Conservation (phyloP, 2,797 vertebrate genomes). For the Euphonia xanthogaster region DNA sequence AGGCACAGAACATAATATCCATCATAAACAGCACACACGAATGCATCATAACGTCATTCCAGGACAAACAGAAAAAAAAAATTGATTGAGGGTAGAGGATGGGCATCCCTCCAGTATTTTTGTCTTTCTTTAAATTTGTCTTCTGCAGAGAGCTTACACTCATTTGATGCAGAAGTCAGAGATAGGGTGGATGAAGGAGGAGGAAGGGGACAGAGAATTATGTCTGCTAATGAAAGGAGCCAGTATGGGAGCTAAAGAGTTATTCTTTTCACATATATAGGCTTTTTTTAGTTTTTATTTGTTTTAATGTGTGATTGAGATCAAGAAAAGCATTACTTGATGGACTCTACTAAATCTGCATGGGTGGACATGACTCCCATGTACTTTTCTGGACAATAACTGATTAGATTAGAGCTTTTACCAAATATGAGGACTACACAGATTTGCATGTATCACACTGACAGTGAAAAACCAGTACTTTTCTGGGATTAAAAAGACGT, state of each 20-base stretch:
- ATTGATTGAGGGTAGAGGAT: neutral
- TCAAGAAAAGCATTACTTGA: neutral
- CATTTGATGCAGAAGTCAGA: neutral
- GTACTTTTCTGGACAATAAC: neutral
- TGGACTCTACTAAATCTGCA: neutral
- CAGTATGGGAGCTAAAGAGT: neutral
- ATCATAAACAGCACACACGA: too few species aligned
- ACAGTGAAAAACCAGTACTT: neutral
- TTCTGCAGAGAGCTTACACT: neutral
- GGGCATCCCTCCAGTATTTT: neutral
- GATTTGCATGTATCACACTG: fast-evolving
- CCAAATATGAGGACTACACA: neutral
- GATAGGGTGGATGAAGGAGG: neutral
- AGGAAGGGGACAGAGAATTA: neutral
- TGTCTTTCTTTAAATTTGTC: neutral
- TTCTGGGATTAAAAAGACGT: neutral
- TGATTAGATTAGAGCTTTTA: neutral
- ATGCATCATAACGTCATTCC: too few species aligned
- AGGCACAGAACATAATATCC: too few species aligned
- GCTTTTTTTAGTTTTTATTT: neutral
- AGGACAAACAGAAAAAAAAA: fast-evolving
- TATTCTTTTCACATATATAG: neutral
- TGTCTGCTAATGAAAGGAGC: neutral
- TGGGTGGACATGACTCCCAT: neutral
- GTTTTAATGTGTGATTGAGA: neutral